Evolutionary conservation across 2,797 vertebrate species (phyloP), one percentile per base, ranked within the genome.

Genomic region (Gallinago stenura): DNA sequence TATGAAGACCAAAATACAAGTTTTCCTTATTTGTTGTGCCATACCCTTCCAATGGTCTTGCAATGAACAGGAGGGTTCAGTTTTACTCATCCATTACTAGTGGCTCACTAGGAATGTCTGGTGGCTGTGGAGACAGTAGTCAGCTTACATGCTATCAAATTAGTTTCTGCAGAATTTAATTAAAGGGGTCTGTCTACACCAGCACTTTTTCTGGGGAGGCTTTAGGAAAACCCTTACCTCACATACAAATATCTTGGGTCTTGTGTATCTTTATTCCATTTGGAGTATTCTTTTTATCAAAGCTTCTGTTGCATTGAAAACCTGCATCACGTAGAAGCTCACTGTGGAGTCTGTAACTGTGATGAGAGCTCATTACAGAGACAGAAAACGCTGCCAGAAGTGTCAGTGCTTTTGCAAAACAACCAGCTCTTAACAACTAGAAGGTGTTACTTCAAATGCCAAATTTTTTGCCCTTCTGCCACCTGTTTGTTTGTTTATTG

Each of bases 141-240:
- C 48, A 92, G 68, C 41, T 83, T 83, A 25, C 0, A 45, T 21
- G 12, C 50, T 89, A 80, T 78, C 79, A 78, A 64, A 92, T 96
- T 91, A 85, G 46, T 57, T 83, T n/a, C 70, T 81, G 31, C 21
- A 88, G 79, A 89, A 94, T 96, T 85, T 78, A 72, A 87, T 94
- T 88, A 96, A 72, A 76, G 35, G 17, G 20, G 12, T 68, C 94
- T 91, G 87, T 68, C 76, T 71, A 56, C 39, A 68, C 15, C 26
- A 66, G 56, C 35, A 30, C 28, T 48, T 87, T 81, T 94, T 71
- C 70, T 89, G 66, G 11, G 24, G 50, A 71, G 31, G 1, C 0
- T 80, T 86, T 93, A 68, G 33, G 21, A 85, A 94, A 94, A 39
- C 15, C 11, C 24, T 81, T 83, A 21, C 30, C 24, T 62, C 12